Base-by-base conservation (phyloP, 2,888 invertebrate genomes). In the Diachrysia chrysitis region DNA sequence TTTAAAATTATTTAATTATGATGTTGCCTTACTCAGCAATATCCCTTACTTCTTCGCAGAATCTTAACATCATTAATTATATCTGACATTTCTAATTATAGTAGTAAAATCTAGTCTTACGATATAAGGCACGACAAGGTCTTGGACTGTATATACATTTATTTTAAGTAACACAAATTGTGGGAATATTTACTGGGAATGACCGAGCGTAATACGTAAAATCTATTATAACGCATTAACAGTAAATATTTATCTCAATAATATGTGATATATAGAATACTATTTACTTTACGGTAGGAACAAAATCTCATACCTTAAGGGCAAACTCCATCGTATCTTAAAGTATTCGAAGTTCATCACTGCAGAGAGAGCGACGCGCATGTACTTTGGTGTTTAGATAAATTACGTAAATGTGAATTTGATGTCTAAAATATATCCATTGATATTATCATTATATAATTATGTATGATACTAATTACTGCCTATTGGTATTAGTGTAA, bases 101-200 rank as follows among this genome's bases (percentile, higher is more conserved):
- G 90, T 93, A 93, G 95, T 94, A 94, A 94, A 95, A 90, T 95
- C 95, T 95, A 95, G 95, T 95, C 95, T 93, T 95, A 94, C 88
- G 88, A 93, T 83, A 58, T 94, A 94, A 93, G 94, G 91, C 92
- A 89, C 89, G 87, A 89, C 88, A 89, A 87, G 87, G 90, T 92
- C 91, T 93, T 90, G 88, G 87, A 92, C 88, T 95, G 93, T 95
- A 93, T 82, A 93, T 95, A 94, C 70, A 85, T 88, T 86, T 88
- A 88, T 87, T 89, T 83, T 92, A 91, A 89, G 89, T 79, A 84
- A 86, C 90, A 90, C 87, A 85, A 87, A 86, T 92, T 92, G 91
- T 85, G 85, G 85, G 82, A 88, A 88, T 90, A 89, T 93, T 92
- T 89, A 89, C 90, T 90, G 90, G 70, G 73, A 85, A 85, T 84